Base-by-base conservation (phyloP, 2,797 vertebrate genomes). In the Brotula barbata region DNA sequence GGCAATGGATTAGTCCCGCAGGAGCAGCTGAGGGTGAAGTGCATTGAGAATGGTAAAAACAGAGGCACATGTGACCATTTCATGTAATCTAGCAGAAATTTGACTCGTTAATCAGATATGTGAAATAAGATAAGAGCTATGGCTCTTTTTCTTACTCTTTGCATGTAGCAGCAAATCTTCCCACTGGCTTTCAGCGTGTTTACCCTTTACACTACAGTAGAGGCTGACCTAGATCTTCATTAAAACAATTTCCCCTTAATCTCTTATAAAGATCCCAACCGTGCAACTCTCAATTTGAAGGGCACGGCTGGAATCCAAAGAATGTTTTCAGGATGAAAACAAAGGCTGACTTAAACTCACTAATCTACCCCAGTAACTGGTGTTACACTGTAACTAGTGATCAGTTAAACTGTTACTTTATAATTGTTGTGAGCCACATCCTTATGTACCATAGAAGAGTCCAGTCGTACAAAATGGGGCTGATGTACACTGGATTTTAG, bases 291-390 rank as follows among this genome's bases (percentile, higher is more conserved):
- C n/a, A 69, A 71, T 74, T 62, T 81, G 51, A 68, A 77, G 66
- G 62, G 68, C 86, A 77, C 65, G 73, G 53, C 69, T 73, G 89
- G 89, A 91, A 92, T 92, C 75, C 78, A 15, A 71, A 56, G 81
- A 90, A 89, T 92, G 85, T 75, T 84, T 81, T 59, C 81, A 52
- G 45, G 64, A 39, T 49, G 3, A 43, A 65, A 83, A 74, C 88
- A 85, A 88, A 89, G 84, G 77, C 72, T 68, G 73, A 87, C 87
- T 87, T 89, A 88, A 77, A 88, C 84, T 83, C 72, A 37, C 71
- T 77, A 70, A 85, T 85, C 78, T 67, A 58, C 72, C 71, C 67
- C 75, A 58, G 63, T 63, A 58, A 64, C 58, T 56, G 61, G 1
- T 39, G 87, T 89, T 89, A 89, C 77, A 69, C 75, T 83, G 39